These are phyloP conservation scores for Thymallus thymallus DNA, from an alignment of 2,113 vertebrate genomes.

Conservation along the genomic window DNA sequence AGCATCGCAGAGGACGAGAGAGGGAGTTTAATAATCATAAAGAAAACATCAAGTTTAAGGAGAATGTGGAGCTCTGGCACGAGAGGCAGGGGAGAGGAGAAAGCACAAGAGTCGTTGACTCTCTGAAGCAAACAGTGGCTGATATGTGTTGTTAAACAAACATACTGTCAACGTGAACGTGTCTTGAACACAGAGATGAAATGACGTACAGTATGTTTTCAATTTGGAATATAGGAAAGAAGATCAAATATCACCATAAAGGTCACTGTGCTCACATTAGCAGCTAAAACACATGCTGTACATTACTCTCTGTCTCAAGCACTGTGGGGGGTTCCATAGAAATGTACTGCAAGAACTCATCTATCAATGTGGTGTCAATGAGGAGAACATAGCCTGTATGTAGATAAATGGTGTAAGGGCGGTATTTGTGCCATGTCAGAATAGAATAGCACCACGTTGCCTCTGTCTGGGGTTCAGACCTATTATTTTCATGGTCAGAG, in stretches of 20 bases:
- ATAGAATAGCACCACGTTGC: too few species aligned
- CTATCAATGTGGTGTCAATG: too few species aligned
- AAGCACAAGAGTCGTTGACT: background rate
- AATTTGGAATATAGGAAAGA: background rate
- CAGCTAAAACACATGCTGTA: too few species aligned
- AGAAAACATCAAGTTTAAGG: slow-evolving; percentile 5
- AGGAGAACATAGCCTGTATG: too few species aligned
- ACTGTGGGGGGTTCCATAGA: too few species aligned
- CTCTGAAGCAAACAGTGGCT: background rate
- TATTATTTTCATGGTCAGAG: background rate
- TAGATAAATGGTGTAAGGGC: too few species aligned
- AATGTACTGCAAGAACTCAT: too few species aligned
- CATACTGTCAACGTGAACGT: background rate
- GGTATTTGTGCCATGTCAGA: too few species aligned
- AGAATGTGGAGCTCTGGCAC: slow-evolving; percentile 1
- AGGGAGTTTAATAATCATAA: background rate
- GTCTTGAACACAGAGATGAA: background rate
- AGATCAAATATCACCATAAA: too few species aligned
- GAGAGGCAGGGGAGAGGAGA: background rate
- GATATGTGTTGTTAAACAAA: background rate
- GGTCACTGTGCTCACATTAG: too few species aligned
- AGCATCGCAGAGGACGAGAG: background rate
- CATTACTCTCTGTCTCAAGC: too few species aligned
- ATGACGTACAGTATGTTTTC: background rate
- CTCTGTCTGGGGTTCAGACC: background rate